Conservation (phyloP, 2,113 vertebrate genomes). For the Perca schrenkii region DNA sequence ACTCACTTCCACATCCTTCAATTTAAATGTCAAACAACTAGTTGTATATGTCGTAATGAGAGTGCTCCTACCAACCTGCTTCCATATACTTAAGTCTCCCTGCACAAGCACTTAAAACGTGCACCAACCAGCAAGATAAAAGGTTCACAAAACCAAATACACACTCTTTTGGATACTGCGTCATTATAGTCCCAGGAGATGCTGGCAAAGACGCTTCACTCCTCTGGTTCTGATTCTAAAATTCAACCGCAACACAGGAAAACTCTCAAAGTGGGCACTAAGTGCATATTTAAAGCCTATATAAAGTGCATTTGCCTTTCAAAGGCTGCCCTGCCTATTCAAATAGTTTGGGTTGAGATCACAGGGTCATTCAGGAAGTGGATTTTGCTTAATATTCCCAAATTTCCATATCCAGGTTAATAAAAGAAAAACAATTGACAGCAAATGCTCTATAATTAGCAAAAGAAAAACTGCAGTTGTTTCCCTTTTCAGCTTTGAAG, state of each 20-base stretch:
- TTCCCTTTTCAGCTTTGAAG: slow-evolving; percentile 56
- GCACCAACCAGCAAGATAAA: slow-evolving; percentile 23
- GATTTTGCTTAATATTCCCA: slow-evolving; percentile 16
- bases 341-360: slow-evolving; percentile 54
- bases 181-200: slow-evolving; percentile 38
- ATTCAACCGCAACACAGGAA: slow-evolving; percentile 28
- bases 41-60: slow-evolving; percentile 29
- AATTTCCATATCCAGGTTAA: slow-evolving; percentile 50
- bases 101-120: slow-evolving; percentile 29
- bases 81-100: slow-evolving; percentile 8
- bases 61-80: background rate
- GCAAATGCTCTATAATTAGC: slow-evolving; percentile 68
- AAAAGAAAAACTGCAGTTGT: slow-evolving; percentile 36
- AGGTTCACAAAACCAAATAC: slow-evolving; percentile 36
- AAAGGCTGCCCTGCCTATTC: slow-evolving; percentile 53
- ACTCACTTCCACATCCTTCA: slow-evolving; percentile 2
- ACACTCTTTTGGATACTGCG: slow-evolving; percentile 30
- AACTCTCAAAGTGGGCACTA: slow-evolving; percentile 33
- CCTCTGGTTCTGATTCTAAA: slow-evolving; percentile 39
- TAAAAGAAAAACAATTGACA: slow-evolving; percentile 57
- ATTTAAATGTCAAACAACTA: slow-evolving; percentile 10
- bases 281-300: slow-evolving; percentile 60
- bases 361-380: slow-evolving; percentile 28
- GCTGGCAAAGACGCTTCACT: slow-evolving; percentile 23
- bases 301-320: slow-evolving; percentile 67